These are phyloP conservation scores for Lepeophtheirus salmonis DNA, from an alignment of 1,140 invertebrate species.

Conservation along the genomic window DNA sequence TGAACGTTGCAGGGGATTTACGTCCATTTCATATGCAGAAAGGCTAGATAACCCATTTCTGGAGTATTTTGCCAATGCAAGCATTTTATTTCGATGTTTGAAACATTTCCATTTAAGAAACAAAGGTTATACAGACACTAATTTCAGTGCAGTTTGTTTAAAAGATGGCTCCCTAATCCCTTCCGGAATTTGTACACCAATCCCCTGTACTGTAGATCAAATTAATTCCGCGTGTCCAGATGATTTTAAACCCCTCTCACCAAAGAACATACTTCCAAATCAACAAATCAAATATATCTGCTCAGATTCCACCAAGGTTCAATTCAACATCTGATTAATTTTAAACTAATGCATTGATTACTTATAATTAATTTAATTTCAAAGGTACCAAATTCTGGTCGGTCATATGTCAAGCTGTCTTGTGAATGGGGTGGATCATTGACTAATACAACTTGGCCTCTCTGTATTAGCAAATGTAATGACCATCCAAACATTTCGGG, in stretches of 20 bases:
- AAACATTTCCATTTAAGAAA: not conserved
- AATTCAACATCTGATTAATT: no score
- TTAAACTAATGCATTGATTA: no score
- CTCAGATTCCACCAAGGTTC: not conserved
- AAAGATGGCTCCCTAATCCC: not conserved
- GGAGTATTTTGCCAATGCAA: no score
- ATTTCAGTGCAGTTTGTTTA: not conserved
- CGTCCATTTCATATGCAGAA: no score
- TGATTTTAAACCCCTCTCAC: not conserved
- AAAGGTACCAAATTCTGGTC: not conserved
- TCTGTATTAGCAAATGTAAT: not conserved
- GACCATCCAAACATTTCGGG: not conserved
- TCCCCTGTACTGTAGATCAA: not conserved
- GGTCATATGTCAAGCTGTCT: not conserved
- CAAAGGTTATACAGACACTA: not conserved
- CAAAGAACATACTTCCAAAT: not conserved
- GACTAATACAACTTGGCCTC: not conserved
- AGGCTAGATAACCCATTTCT: no score
- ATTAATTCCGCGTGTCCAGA: not conserved
- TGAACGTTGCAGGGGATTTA: no score
- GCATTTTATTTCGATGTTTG: no score
- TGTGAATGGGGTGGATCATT: not conserved
- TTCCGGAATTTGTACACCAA: not conserved
- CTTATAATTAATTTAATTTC: no score
- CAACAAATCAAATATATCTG: not conserved